Conservation (phyloP, 2,888 invertebrate genomes). For the Syrphus vitripennis region DNA sequence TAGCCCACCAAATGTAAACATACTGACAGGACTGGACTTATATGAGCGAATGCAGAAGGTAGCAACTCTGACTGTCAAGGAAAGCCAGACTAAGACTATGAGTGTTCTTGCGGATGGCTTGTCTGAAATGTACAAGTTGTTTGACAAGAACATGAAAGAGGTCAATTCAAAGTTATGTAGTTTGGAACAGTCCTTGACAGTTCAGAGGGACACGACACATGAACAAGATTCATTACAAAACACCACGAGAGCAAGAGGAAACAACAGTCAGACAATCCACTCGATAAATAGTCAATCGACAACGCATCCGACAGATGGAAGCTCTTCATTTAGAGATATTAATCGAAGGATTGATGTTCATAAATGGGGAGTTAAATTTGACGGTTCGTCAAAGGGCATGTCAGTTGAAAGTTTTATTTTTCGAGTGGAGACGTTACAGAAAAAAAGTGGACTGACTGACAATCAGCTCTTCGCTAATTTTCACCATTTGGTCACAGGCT, state of each 20-base stretch:
- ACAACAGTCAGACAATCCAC: background rate
- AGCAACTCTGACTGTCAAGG: background rate
- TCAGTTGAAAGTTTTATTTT: background rate
- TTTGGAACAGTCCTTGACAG: background rate
- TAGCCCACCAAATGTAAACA: background rate
- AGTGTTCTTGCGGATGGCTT: background rate
- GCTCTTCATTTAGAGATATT: background rate
- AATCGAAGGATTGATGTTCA: background rate
- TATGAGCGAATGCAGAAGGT: background rate
- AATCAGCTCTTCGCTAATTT: background rate
- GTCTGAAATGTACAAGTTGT: background rate
- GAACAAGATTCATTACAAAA: background rate
- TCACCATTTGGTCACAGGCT: background rate
- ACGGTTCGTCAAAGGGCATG: too few relatives aligned
- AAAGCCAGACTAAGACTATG: background rate
- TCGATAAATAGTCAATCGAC: background rate
- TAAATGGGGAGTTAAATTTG: conserved; percentile 19
- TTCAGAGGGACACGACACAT: background rate
- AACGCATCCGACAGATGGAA: too few relatives aligned
- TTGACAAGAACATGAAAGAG: background rate
- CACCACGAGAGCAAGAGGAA: background rate
- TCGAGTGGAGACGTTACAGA: background rate
- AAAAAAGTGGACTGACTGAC: background rate
- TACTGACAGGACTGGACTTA: background rate
- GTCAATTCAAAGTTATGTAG: background rate